phyloP scores from a whole-genome alignment of 2,888 invertebrate species.

The Tenthredo scrophulariae region DNA sequence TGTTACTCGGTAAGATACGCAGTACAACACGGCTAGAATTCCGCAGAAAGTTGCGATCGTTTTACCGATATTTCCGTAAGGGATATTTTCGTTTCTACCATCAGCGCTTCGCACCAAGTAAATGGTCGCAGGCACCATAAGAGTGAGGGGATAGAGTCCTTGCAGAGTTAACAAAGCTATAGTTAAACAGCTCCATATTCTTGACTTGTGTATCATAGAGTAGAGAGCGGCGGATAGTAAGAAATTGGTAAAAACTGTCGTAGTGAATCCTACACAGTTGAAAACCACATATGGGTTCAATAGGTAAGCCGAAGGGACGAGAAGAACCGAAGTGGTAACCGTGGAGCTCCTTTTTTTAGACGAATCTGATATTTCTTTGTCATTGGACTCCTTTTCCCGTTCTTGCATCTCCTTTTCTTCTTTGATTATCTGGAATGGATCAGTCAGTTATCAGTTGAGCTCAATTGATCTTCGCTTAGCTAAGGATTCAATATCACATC shows the following conservation, averaged over 20 bases:
- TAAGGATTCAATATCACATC: neutral
- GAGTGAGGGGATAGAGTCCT: constrained; percentile 89
- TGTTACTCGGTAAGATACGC: constrained; percentile 83
- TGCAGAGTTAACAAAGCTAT: constrained; percentile 91
- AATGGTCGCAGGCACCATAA: constrained; percentile 91
- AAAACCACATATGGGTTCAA: constrained; percentile 94
- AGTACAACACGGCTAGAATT: constrained; percentile 81
- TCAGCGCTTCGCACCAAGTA: constrained; percentile 82
- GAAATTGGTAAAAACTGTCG: constrained; percentile 94
- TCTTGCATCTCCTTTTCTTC: constrained; percentile 64
- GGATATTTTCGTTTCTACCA: constrained; percentile 75
- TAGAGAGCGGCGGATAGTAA: constrained; percentile 86
- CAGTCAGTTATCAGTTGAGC: constrained; percentile 26
- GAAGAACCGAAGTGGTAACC: constrained; percentile 75
- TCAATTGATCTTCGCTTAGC: neutral
- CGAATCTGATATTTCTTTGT: constrained; percentile 57
- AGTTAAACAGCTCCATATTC: constrained; percentile 83
- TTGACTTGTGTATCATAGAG: constrained; percentile 84
- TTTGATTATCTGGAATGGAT: constrained; percentile 64
- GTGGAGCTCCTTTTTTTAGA: constrained; percentile 59
- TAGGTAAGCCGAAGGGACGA: constrained; percentile 89
- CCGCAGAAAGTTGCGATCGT: constrained; percentile 80
- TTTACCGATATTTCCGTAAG: constrained; percentile 77
- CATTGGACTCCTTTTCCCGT: constrained; percentile 41
- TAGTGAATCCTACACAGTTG: constrained; percentile 93